A percentile compares a stretch with the other conserved stretches of the same genome.
Conservation (phyloP, 2,888 invertebrate genomes). For the Microplitis deprimator region DNA sequence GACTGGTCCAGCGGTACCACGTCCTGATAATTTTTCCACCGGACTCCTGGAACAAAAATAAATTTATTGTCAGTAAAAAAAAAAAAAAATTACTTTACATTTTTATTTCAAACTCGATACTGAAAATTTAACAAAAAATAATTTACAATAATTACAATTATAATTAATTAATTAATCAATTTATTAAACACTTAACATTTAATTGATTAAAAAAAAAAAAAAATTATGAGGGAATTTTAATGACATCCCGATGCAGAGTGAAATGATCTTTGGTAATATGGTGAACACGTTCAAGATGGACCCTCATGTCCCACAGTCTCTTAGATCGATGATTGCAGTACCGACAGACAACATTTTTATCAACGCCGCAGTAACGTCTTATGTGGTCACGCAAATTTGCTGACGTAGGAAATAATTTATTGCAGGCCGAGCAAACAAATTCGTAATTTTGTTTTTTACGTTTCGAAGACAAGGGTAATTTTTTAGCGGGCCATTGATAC, state of each 20-base stretch:
- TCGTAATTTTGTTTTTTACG: neutral
- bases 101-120: neutral
- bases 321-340: conserved; percentile 76
- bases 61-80: neutral
- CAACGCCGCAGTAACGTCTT: conserved; percentile 47
- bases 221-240: conserved; percentile 26
- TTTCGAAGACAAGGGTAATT: neutral
- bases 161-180: too few species aligned
- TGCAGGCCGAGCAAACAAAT: conserved; percentile 37
- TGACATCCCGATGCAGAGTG: conserved; percentile 42
- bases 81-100: too few species aligned
- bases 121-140: neutral
- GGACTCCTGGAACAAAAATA: neutral
- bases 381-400: conserved; percentile 39
- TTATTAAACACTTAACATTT: too few species aligned
- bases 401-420: conserved; percentile 40
- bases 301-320: conserved; percentile 67
- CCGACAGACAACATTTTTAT: conserved; percentile 55
- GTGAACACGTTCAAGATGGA: conserved; percentile 47
- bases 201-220: too few species aligned
- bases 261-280: conserved; percentile 43
- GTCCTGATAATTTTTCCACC: neutral
- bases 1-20: neutral
- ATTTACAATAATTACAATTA: neutral
- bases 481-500: neutral